These are phyloP conservation scores for Perca flavescens DNA, from an alignment of 2,113 vertebrate genomes.

Conservation along the genomic window DNA sequence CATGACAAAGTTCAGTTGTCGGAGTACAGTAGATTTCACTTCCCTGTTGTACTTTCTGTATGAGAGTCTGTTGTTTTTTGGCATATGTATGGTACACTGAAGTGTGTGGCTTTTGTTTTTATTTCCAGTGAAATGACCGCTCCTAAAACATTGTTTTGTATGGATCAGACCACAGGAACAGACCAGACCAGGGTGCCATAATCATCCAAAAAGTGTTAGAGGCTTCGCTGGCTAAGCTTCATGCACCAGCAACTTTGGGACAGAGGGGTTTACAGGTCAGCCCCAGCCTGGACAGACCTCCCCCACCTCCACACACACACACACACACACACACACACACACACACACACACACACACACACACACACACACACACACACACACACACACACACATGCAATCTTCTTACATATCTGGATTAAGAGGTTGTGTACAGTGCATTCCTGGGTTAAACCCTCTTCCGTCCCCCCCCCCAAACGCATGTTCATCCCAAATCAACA, in stretches of 20 bases:
- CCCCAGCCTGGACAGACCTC: conserved; percentile 20
- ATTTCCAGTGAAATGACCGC: background rate
- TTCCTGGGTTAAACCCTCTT: conserved; percentile 58
- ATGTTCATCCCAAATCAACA: conserved; percentile 36
- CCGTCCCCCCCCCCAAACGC: conserved; percentile 10
- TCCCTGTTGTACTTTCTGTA: conserved; percentile 17
- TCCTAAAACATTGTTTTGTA: conserved; percentile 16
- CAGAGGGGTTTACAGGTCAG: conserved; percentile 67
- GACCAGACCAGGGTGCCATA: conserved; percentile 42
- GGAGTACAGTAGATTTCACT: background rate
- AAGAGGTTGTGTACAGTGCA: conserved; percentile 66
- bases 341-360: conserved; percentile 16
- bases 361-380: conserved; percentile 13
- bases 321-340: conserved; percentile 1
- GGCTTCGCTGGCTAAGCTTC: conserved; percentile 54
- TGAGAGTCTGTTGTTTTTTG: conserved; percentile 32
- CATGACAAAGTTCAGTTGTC: conserved; percentile 12
- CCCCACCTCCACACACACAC: conserved; percentile 23
- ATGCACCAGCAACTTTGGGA: conserved; percentile 40
- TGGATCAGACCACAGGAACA: conserved; percentile 43
- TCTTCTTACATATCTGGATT: conserved; percentile 78
- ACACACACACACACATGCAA: conserved; percentile 55
- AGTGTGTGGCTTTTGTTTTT: background rate
- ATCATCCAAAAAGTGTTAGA: conserved; percentile 60
- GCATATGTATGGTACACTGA: background rate